A percentile compares a stretch with the other conserved stretches of the same genome.
Evolutionary conservation across 2,888 invertebrate genomes (phyloP).

Genomic region (Drosophila neotestacea): DNA sequence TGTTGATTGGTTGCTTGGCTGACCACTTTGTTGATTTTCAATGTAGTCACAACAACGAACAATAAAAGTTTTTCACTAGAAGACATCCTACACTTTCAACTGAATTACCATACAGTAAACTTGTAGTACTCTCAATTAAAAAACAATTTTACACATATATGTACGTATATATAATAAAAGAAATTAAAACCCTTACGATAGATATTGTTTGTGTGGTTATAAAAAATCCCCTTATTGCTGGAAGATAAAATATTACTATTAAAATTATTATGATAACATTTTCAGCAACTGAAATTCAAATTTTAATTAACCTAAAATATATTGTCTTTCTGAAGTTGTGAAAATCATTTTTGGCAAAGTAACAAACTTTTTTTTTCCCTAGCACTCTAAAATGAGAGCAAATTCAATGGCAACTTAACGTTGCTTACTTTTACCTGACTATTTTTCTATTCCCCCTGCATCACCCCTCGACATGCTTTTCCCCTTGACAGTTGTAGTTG

Average conservation of each 20-base stretch:
- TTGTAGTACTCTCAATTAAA: no score
- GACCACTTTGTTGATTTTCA: conserved; percentile 20
- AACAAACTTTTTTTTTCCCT: conserved; percentile 5
- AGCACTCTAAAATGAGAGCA: conserved; percentile 14
- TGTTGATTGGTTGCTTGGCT: conserved; percentile 11
- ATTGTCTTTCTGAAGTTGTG: not conserved
- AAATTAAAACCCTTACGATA: no score
- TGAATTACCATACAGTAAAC: not conserved
- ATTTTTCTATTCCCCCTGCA: not conserved
- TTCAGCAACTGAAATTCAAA: no score
- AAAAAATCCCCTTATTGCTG: no score
- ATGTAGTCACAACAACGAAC: conserved; percentile 7
- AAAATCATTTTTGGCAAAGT: not conserved
- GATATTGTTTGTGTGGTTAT: no score
- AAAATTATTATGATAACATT: no score
- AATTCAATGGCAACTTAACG: conserved; percentile 30
- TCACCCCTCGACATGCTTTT: not conserved
- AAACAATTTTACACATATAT: no score
- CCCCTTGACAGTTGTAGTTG: conserved; percentile 1
- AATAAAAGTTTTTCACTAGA: not conserved
- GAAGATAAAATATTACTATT: no score
- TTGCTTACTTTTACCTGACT: conserved; percentile 26
- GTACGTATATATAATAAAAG: no score
- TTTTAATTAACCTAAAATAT: no score
- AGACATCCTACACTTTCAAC: not conserved